Evolutionary conservation across 2,888 invertebrate genomes (phyloP), one percentile per base, ranked within the genome.

Genomic region (Ormyrus labotus): DNA sequence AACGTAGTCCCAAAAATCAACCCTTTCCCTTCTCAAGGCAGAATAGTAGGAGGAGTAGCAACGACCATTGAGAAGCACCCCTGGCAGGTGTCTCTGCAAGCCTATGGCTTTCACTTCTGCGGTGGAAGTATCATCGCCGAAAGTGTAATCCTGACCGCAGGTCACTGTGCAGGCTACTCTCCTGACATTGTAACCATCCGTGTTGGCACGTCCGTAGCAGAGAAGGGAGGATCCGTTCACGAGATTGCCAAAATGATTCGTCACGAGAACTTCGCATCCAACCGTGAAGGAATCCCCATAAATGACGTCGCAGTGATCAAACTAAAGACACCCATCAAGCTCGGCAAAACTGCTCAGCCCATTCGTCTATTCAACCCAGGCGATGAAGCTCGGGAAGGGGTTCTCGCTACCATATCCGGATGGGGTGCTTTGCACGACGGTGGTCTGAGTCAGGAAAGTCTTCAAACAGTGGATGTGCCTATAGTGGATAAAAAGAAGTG

Each of bases 241-340:
- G 87, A 90, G 13, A 92, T 94, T 0, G 55, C 45, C 0, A n/a
- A 80, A 45, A 87, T 93, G 58, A 85, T 92, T 0, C 91, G 91
- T 78, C 93, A 94, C 83, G 92, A 92, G 10, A 88, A 91, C n/a
- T 94, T 92, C 84, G 89, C 87, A 6, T 92, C 90, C 82, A 89
- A 89, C 5, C 89, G 55, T 0, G 81, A 75, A 19, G 86, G 87
- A 9, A 81, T 86, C n/a, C 83, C 13, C 80, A 91, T 73, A 94
- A 94, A 91, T 78, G 94, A 94, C 80, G 91, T 93, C 50, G 93
- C 94, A 0, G 83, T 94, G 0, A 81, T 94, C 0, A 92, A 92
- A 88, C 86, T 94, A 1, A 86, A 67, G 5, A 80, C 80, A 0
- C 92, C 92, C 1, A 87, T 94, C 47, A 84, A 87, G 9, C 92